These are phyloP conservation scores for Torymus auratus DNA, from an alignment of 2,888 invertebrate species.

Conservation along the genomic window DNA sequence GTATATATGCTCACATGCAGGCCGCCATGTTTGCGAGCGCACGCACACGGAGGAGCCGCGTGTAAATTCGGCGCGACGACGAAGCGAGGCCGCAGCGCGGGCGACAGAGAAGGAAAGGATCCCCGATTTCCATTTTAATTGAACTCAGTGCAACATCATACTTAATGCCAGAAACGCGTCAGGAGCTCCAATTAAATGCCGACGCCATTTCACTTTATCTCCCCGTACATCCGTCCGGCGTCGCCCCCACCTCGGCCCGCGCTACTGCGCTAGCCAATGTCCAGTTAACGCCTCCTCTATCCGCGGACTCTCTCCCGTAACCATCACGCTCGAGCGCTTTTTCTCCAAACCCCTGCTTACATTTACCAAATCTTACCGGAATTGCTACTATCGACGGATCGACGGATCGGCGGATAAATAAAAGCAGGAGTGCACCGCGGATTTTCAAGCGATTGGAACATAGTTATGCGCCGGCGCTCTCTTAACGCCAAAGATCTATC, in stretches of 20 bases:
- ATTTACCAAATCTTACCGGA: no score
- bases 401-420: no score
- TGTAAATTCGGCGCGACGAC: slow-evolving; percentile 40
- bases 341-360: neutral
- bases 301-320: neutral
- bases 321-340: neutral
- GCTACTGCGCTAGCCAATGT: slow-evolving; percentile 29
- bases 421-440: neutral
- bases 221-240: slow-evolving; percentile 62
- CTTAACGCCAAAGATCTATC: slow-evolving; percentile 2
- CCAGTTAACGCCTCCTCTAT: slow-evolving; percentile 24
- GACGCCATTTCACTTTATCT: slow-evolving; percentile 69
- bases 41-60: slow-evolving; percentile 1
- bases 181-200: slow-evolving; percentile 73
- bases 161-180: slow-evolving; percentile 74
- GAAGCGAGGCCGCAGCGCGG: slow-evolving; percentile 33
- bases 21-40: slow-evolving; percentile 41
- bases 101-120: slow-evolving; percentile 57
- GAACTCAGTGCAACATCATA: slow-evolving; percentile 75
- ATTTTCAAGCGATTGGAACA: slow-evolving; percentile 15
- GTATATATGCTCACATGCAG: slow-evolving; percentile 1
- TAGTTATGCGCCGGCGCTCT: neutral
- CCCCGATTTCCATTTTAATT: slow-evolving; percentile 76
- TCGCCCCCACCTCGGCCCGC: slow-evolving; percentile 59
- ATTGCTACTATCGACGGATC: no score